Evolutionary conservation across 2,113 vertebrate species (phyloP), one percentile per base, ranked within the genome.

Genomic region (Heliornis fulica): DNA sequence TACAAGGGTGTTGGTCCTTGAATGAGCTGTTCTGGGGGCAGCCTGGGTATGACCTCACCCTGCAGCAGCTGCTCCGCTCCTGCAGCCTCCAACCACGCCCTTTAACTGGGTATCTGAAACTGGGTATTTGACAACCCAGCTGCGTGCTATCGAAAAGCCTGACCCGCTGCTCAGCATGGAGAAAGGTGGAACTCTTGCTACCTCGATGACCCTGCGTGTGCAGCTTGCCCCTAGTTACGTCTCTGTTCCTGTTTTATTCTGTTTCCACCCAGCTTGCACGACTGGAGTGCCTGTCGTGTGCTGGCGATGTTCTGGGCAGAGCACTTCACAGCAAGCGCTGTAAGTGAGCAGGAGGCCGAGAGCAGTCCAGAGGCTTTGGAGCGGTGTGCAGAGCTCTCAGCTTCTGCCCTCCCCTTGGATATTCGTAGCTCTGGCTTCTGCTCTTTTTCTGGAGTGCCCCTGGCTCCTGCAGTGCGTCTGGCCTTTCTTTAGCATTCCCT

Each of bases 281-380:
- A 3, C 57, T 6, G 0, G 1, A 21, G 25, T 59, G 88, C 86
- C 50, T 10, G 5, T 74, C 0, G 0, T 61, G 50, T 41, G 59
- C 41, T 69, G 68, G 84, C 4, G 40, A 41, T 79, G 34, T 50
- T 92, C 28, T 3, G 5, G 59, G 63, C 36, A 76, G 64, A 69
- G 48, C 1, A 5, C 54, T 86, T 92, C 74, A 57, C 13, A 70
- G 75, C n/a, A 81, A 75, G 66, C 54, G 5, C 38, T 68, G 29
- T 69, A 48, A 88, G 78, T 60, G 92, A 92, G 64, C 76, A 75
- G 86, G 76, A 94, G 60, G 89, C 51, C 54, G 50, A 31, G 46
- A 75, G 59, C 53, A 94, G 71, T 60, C 72, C 71, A n/a, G 40
- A 46, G 61, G 23, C 89, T 92, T 83, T 8, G 51, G 61, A 87